phyloP scores from a whole-genome alignment of 2,888 invertebrate genomes.

The Idaea dimidiata region DNA sequence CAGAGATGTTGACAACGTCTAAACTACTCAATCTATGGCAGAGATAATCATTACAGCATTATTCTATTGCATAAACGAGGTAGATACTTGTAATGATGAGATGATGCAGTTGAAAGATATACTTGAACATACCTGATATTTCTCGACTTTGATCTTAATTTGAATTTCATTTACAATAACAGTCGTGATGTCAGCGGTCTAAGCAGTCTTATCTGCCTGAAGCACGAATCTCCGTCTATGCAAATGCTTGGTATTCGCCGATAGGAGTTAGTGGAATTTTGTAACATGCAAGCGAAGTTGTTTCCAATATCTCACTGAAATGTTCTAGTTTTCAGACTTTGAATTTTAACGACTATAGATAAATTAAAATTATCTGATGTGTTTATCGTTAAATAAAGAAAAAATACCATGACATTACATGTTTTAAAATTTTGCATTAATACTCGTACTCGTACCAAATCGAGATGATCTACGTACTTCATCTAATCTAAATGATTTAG shows the following conservation, averaged over 20 bases:
- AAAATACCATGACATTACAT: no score
- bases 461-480: no score
- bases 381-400: background rate
- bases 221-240: constrained; percentile 15
- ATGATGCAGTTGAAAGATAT: background rate
- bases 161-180: constrained; percentile 18
- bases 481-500: no score
- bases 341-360: background rate
- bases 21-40: no score
- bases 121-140: background rate
- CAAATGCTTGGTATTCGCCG: constrained; percentile 11
- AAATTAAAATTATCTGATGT: background rate
- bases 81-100: background rate
- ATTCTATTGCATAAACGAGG: no score
- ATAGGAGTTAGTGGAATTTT: constrained; percentile 9
- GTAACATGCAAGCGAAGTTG: constrained; percentile 4
- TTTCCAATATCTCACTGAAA: constrained; percentile 6
- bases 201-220: constrained; percentile 16
- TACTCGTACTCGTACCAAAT: no score
- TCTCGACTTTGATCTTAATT: background rate
- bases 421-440: no score
- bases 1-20: no score
- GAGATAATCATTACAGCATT: no score
- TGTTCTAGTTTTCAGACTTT: background rate
- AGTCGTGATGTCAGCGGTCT: constrained; percentile 21